Percentiles rank a stretch among this genome's conserved stretches.
Conservation (phyloP, 2,797 vertebrate genomes). For the Dallia pectoralis region DNA sequence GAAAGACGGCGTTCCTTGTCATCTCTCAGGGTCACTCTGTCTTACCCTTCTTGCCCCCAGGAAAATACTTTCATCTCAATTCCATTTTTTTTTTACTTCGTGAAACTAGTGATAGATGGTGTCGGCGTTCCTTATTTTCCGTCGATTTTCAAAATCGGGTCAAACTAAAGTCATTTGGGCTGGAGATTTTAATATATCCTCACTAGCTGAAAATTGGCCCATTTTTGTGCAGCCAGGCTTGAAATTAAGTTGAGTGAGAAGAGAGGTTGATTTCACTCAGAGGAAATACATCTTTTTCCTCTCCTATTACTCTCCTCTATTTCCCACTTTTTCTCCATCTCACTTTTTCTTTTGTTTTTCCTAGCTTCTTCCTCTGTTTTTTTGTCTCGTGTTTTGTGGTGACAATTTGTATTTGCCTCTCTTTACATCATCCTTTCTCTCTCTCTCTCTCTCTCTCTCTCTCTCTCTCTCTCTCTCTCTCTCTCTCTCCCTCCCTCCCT, state of each 20-base stretch:
- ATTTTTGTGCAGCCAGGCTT: conserved; percentile 63
- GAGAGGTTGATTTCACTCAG: conserved; percentile 59
- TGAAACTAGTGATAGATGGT: background rate
- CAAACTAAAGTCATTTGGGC: conserved; percentile 46
- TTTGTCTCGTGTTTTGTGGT: background rate
- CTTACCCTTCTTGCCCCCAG: background rate
- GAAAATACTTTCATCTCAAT: background rate
- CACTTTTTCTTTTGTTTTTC: background rate
- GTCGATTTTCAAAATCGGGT: conserved; percentile 37
- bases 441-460: background rate
- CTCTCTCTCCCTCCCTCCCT: background rate
- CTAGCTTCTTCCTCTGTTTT: background rate
- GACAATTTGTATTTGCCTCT: background rate
- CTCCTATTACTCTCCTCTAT: conserved; percentile 16
- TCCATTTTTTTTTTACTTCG: background rate
- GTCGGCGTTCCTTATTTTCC: conserved; percentile 32
- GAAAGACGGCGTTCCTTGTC: background rate
- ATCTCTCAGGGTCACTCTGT: background rate
- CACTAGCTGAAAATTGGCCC: conserved; percentile 44
- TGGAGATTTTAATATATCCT: conserved; percentile 47
- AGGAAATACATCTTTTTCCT: conserved; percentile 51
- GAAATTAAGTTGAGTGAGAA: conserved; percentile 62
- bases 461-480: background rate
- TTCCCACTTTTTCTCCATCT: background rate
- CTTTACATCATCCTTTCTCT: background rate